A percentile compares a stretch with the other conserved stretches of the same genome.
Evolutionary conservation across 2,113 vertebrate genomes (phyloP).

Genomic region (Daboia siamensis): DNA sequence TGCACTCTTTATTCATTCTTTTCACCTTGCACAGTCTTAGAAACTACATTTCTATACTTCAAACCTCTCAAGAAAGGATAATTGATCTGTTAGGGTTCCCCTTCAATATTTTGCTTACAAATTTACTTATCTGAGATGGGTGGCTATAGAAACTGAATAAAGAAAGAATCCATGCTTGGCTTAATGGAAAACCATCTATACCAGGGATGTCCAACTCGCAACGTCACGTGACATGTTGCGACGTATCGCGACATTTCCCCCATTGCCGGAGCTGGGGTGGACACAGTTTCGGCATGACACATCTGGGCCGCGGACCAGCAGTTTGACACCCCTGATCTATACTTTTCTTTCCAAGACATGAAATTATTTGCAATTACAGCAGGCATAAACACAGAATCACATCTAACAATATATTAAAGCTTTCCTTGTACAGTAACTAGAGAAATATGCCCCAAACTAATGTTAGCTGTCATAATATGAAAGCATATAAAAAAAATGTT

Average conservation of each 20-base stretch:
- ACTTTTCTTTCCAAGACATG: background rate
- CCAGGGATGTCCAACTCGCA: no score
- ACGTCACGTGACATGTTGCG: no score
- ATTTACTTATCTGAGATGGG: background rate
- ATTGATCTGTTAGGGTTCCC: background rate
- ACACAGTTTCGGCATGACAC: no score
- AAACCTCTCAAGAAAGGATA: background rate
- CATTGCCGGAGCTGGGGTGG: no score
- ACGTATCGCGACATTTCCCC: no score
- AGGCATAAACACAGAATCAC: constrained; percentile 7
- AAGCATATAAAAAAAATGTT: constrained; percentile 24
- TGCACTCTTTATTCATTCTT: background rate
- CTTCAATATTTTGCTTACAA: background rate
- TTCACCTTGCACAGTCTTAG: background rate
- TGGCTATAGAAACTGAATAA: background rate
- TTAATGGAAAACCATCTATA: background rate
- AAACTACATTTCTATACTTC: background rate
- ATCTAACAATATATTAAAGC: constrained; percentile 18
- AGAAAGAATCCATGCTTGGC: background rate
- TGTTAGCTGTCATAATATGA: constrained; percentile 11
- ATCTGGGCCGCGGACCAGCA: no score
- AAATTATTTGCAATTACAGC: constrained; percentile 3
- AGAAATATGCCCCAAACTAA: constrained; percentile 15
- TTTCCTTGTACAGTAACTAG: background rate
- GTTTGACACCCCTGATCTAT: no score